Evolutionary conservation across 2,888 invertebrate species (phyloP), one percentile per base, ranked within the genome.

Genomic region (Protodeltote pygarga): DNA sequence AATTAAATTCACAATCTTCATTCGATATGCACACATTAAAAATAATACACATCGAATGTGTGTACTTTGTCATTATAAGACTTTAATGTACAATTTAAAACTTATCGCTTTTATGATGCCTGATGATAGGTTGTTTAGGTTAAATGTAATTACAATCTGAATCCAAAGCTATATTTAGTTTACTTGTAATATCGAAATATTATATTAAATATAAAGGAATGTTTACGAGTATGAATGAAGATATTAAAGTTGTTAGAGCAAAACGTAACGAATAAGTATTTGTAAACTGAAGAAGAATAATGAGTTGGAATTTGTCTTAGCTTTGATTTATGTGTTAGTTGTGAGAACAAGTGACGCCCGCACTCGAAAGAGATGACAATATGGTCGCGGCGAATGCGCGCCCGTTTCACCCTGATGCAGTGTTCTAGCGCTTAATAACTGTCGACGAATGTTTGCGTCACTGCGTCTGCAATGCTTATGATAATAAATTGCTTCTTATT

Each of bases 401-500:
- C 71, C 62, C 71, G 70, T 65, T 73, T 74, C 77, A 70, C 81
- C 83, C 81, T 73, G 79, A 76, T 83, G 83, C 82, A 79, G 77
- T 79, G 83, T 79, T 83, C 83, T 83, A 85, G 71, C 85, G 83
- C 89, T 90, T 91, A 88, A 89, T 90, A 90, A 83, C 90, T 90
- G 91, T 91, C 91, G 82, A 81, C 87, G 79, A 82, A 75, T 77
- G 88, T 88, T 88, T 87, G 88, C 89, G 87, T 89, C 89, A 87
- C 82, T 75, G 72, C 74, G 80, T 71, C 83, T 81, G 86, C 84
- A 81, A 77, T 81, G 84, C 85, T 83, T 81, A 82, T 76, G 75
- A 80, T 89, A 85, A 90, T 91, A 88, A 88, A 91, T 91, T 79
- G 81, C 77, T 71, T 83, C 89, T 91, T 88, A 90, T 89, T 90